Conservation (phyloP, 2,113 vertebrate genomes). For the Centropus unirufus region DNA sequence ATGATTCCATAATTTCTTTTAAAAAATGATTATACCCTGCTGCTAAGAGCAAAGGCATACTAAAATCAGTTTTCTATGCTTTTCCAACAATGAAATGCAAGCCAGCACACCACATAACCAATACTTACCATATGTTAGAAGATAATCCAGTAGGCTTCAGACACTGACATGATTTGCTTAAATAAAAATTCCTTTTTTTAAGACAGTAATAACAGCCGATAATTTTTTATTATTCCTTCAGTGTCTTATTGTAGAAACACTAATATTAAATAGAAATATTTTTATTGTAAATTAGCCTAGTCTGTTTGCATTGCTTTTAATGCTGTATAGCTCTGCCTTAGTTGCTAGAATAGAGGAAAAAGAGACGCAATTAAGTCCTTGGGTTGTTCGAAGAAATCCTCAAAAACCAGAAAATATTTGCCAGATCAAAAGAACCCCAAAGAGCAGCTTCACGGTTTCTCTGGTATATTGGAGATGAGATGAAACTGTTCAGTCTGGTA, state of each 20-base stretch:
- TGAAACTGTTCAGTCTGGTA: slow-evolving; percentile 38
- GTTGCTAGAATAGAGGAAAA: slow-evolving; percentile 10
- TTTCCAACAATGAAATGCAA: slow-evolving; percentile 70
- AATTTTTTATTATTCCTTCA: slow-evolving; percentile 59
- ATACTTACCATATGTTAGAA: slow-evolving; percentile 69
- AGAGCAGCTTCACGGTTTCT: slow-evolving; percentile 38
- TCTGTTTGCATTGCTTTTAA: slow-evolving; percentile 34
- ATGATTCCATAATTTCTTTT: slow-evolving; percentile 74
- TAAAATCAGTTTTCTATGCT: slow-evolving; percentile 75
- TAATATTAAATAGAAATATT: slow-evolving; percentile 55
- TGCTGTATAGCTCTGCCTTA: background rate
- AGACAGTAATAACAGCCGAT: slow-evolving; percentile 36
- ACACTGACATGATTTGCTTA: slow-evolving; percentile 66
- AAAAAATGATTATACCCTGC: slow-evolving; percentile 70
- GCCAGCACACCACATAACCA: slow-evolving; percentile 62
- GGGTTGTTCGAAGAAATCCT: slow-evolving; percentile 40
- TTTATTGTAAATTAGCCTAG: slow-evolving; percentile 29
- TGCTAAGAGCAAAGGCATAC: slow-evolving; percentile 71
- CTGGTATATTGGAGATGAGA: slow-evolving; percentile 40
- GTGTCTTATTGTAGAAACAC: slow-evolving; percentile 28
- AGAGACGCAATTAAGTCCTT: slow-evolving; percentile 47
- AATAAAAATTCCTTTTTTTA: slow-evolving; percentile 61
- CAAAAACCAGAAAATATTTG: slow-evolving; percentile 18
- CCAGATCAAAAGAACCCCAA: slow-evolving; percentile 42
- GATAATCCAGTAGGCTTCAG: slow-evolving; percentile 70